Conservation (phyloP, 2,888 invertebrate genomes). For the Notodromas monacha region DNA sequence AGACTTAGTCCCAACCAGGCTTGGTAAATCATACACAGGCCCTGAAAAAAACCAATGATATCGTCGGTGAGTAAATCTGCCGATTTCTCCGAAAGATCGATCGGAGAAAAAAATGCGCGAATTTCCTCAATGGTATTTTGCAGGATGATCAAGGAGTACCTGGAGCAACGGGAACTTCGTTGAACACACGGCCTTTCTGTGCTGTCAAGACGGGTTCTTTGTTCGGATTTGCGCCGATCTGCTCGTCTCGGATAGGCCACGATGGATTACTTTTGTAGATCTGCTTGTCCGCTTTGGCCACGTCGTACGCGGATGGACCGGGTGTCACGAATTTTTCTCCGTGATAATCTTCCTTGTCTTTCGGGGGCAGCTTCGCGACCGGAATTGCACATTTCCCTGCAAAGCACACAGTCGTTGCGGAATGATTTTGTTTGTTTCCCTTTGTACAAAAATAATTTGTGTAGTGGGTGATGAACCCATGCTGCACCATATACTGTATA, state of each 20-base stretch:
- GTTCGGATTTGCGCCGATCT: neutral
- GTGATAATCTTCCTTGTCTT: neutral
- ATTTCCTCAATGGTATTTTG: too few relatives aligned
- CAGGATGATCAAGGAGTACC: neutral
- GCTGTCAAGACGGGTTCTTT: too few relatives aligned
- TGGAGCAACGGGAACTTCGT: neutral
- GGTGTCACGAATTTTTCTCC: neutral
- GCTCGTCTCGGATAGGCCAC: neutral
- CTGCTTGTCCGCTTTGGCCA: neutral
- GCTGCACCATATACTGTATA: too few relatives aligned
- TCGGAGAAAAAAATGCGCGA: too few relatives aligned
- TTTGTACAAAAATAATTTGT: too few relatives aligned
- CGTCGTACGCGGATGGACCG: neutral
- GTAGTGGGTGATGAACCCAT: too few relatives aligned
- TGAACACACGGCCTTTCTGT: neutral
- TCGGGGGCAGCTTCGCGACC: conserved; percentile 2
- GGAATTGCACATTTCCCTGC: neutral
- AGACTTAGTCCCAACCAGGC: neutral
- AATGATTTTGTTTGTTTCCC: too few relatives aligned
- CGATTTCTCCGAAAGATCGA: too few relatives aligned
- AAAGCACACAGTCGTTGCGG: too few relatives aligned
- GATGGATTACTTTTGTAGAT: neutral
- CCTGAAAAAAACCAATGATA: too few relatives aligned
- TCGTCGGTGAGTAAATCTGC: too few relatives aligned
- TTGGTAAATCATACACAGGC: neutral